Conservation (phyloP, 2,797 vertebrate genomes). For the Scyliorhinus canicula region DNA sequence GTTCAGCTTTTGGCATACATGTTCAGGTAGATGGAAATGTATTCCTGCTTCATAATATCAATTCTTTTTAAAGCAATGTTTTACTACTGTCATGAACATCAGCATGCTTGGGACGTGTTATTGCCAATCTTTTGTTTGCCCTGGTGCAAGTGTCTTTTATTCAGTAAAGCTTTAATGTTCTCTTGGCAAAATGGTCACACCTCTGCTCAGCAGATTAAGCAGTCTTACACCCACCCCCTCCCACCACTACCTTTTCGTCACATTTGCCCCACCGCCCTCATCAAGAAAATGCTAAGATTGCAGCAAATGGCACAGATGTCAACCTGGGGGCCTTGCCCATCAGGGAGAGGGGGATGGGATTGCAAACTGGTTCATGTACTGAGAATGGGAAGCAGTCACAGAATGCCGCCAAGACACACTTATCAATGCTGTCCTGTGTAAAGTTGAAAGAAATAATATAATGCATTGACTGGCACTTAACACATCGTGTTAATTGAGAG, state of each 20-base stretch:
- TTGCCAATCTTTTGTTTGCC: neutral
- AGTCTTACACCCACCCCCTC: neutral
- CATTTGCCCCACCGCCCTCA: neutral
- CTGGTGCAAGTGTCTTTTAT: neutral
- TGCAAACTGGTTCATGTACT: neutral
- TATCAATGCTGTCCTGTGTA: neutral
- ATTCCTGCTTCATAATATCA: neutral
- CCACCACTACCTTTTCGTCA: neutral
- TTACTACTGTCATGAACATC: neutral
- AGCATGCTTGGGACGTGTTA: neutral
- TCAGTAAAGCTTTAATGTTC: neutral
- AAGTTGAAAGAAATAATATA: neutral
- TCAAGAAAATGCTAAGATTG: neutral
- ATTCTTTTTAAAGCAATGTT: neutral
- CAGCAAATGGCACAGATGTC: conserved; percentile 1
- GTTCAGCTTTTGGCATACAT: neutral
- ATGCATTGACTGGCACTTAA: neutral
- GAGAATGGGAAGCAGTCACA: neutral
- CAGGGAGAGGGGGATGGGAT: neutral
- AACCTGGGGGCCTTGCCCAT: neutral
- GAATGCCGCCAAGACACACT: neutral
- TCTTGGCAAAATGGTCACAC: neutral
- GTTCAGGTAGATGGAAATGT: too few relatives aligned
- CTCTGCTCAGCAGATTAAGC: neutral
- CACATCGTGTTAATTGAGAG: neutral